phyloP scores from a whole-genome alignment of 2,888 invertebrate genomes.

The Blastobasis adustella region DNA sequence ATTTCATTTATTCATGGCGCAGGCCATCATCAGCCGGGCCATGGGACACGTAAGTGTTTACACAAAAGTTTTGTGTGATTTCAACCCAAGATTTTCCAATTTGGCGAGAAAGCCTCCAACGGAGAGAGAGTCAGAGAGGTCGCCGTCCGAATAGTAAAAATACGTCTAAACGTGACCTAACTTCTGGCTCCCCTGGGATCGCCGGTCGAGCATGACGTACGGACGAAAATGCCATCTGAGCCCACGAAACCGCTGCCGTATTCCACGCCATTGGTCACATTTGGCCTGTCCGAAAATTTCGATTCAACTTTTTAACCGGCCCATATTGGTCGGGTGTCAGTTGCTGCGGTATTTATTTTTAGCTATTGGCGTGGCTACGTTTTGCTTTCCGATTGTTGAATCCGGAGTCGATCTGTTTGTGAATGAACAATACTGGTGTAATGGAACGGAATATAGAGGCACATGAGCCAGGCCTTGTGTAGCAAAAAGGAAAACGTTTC shows the following conservation, averaged over 20 bases:
- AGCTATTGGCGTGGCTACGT: too few species aligned
- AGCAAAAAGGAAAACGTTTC: too few species aligned
- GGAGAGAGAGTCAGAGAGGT: constrained; percentile 28
- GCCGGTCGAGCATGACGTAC: constrained; percentile 35
- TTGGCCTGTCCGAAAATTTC: constrained; percentile 15
- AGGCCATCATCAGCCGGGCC: not conserved
- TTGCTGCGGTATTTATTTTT: too few species aligned
- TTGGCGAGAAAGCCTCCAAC: constrained; percentile 47
- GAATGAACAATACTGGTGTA: too few species aligned
- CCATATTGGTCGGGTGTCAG: too few species aligned
- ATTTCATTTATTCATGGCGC: constrained; percentile 25
- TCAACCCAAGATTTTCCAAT: constrained; percentile 52
- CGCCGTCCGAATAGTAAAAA: constrained; percentile 55
- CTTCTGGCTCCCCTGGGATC: constrained; percentile 37
- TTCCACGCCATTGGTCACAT: not conserved
- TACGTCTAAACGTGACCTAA: constrained; percentile 50
- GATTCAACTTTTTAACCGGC: constrained; percentile 50
- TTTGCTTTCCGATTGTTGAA: too few species aligned
- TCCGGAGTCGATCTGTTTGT: too few species aligned
- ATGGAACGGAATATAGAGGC: too few species aligned
- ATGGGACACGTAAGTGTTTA: constrained; percentile 30
- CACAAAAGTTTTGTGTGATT: constrained; percentile 42
- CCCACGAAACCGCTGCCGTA: constrained; percentile 31
- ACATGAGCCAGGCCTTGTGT: too few species aligned
- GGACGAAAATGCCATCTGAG: constrained; percentile 38